These are phyloP conservation scores for Saturnia japonica DNA, from an alignment of 2,888 invertebrate genomes.

Conservation along the genomic window DNA sequence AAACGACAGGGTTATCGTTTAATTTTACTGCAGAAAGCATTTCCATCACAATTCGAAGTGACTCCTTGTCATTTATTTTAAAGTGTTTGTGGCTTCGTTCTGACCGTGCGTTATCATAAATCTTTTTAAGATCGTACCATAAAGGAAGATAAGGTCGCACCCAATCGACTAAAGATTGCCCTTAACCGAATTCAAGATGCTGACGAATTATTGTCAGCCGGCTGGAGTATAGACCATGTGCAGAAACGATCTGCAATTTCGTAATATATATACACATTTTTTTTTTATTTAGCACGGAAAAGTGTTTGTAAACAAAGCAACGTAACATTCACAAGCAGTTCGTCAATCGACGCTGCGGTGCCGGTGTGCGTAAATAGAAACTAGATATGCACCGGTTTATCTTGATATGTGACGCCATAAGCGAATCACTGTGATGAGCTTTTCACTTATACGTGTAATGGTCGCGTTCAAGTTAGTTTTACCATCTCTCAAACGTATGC, in stretches of 20 bases:
- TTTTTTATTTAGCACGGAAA: too few relatives aligned
- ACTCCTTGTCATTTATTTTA: constrained; percentile 82
- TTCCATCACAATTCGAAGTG: constrained; percentile 81
- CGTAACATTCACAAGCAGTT: too few relatives aligned
- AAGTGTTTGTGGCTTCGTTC: constrained; percentile 74
- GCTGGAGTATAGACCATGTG: constrained; percentile 26
- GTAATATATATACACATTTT: neutral
- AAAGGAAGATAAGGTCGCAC: constrained; percentile 79
- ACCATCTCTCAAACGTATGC: too few relatives aligned
- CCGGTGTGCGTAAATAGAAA: too few relatives aligned
- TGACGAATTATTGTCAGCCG: constrained; percentile 68
- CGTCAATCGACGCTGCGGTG: too few relatives aligned
- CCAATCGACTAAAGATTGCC: constrained; percentile 77
- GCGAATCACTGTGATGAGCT: too few relatives aligned
- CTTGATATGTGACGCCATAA: too few relatives aligned
- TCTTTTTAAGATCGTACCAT: constrained; percentile 80
- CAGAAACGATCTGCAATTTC: neutral
- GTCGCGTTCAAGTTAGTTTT: too few relatives aligned
- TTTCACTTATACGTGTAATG: too few relatives aligned
- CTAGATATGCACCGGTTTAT: too few relatives aligned
- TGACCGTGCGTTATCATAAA: constrained; percentile 81
- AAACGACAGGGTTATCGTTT: constrained; percentile 80
- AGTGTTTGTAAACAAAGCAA: too few relatives aligned
- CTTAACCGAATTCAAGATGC: constrained; percentile 70
- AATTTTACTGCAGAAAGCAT: constrained; percentile 82